phyloP scores from a whole-genome alignment of 2,113 vertebrate genomes.

The Hucho hucho region DNA sequence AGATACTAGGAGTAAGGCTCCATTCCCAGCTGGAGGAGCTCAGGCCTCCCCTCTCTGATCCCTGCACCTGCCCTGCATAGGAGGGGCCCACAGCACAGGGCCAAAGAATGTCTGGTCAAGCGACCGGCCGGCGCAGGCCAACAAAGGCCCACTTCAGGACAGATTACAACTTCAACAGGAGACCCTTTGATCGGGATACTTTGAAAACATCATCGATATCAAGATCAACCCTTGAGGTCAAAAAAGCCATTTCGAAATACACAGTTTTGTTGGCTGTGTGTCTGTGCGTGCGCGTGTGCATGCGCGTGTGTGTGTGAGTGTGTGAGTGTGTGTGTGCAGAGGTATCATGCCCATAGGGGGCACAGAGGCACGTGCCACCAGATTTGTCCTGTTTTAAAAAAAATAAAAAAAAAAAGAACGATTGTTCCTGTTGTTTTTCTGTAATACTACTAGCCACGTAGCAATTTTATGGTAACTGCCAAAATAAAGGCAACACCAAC shows the following conservation, averaged over 20 bases:
- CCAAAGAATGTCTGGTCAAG: constrained; percentile 45
- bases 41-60: constrained; percentile 13
- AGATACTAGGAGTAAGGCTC: constrained; percentile 9
- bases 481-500: no score
- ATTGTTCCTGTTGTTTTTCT: no score
- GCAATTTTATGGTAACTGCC: no score
- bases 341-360: no score
- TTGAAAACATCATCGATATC: constrained; percentile 51
- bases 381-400: no score
- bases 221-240: constrained; percentile 31
- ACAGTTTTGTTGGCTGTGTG: background rate
- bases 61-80: constrained; percentile 27
- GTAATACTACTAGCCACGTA: no score
- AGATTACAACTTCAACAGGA: constrained; percentile 34
- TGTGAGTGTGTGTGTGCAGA: no score
- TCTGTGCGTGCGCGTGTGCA: no score
- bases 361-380: no score
- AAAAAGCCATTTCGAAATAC: constrained; percentile 29
- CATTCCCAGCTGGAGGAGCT: constrained; percentile 18
- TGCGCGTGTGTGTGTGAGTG: no score
- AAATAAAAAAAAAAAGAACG: no score
- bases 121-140: constrained; percentile 24
- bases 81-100: constrained; percentile 10
- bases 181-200: constrained; percentile 47
- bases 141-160: constrained; percentile 50